These are phyloP conservation scores for Pilophorus perplexus DNA, from an alignment of 2,888 invertebrate species.

Conservation along the genomic window DNA sequence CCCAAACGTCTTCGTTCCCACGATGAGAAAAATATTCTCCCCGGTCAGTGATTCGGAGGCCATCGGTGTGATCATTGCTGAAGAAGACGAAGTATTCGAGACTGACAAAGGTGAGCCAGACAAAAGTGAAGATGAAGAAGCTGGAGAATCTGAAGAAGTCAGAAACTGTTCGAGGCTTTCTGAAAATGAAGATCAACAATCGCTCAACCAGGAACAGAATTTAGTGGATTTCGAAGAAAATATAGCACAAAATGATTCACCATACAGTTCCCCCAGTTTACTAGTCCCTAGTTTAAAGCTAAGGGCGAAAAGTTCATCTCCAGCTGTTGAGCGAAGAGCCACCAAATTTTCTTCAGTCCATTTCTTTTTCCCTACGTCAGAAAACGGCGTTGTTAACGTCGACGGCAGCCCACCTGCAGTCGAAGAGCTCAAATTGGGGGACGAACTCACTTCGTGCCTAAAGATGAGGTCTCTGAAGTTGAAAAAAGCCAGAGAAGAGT, in stretches of 20 bases:
- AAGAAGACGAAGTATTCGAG: constrained; percentile 12
- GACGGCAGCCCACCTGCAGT: background rate
- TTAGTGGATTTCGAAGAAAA: background rate
- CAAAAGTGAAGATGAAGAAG: background rate
- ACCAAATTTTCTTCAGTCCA: constrained; percentile 24
- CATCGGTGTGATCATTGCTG: constrained; percentile 22
- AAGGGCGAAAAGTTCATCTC: constrained; percentile 35
- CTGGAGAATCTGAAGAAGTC: background rate
- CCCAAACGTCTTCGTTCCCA: constrained; percentile 71
- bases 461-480: constrained; percentile 60
- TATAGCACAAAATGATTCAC: background rate
- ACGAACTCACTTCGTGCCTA: constrained; percentile 41
- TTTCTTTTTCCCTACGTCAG: background rate
- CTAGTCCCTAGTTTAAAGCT: background rate
- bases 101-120: background rate
- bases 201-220: background rate
- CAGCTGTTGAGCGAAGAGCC: constrained; percentile 20
- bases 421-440: constrained; percentile 19
- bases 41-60: constrained; percentile 55
- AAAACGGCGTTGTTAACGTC: constrained; percentile 15
- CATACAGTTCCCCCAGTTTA: no score
- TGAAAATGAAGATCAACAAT: background rate
- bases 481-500: constrained; percentile 69
- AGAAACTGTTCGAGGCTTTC: background rate
- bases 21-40: constrained; percentile 75